Evolutionary conservation across 2,797 vertebrate genomes (phyloP), one percentile per base, ranked within the genome.

Genomic region (Microctenopoma stevenorrisi): DNA sequence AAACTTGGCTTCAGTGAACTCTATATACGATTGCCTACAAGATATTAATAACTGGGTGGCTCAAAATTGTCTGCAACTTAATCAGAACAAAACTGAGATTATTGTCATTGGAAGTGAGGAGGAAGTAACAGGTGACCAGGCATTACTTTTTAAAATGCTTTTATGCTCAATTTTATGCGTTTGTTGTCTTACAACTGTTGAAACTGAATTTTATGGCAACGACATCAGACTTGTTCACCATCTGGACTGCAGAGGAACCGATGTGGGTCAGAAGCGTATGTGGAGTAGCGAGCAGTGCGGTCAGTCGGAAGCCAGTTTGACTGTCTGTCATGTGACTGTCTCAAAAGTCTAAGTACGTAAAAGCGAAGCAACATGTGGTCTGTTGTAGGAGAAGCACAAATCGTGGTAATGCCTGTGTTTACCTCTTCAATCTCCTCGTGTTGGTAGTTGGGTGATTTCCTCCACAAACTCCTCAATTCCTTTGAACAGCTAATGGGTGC

Each of bases 401-500:
- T 18, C 18, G 18, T 18, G 18, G 18, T 18, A 18, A 18, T 18
- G 18, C 18, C 18, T 18, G 18, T 18, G 18, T 18, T 18, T 18
- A 18, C 18, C 18, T 18, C 18, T 18, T 18, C 18, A 22, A 18
- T 13, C 18, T 22, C 9, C 33, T 7, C 40, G 49, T 38, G 50
- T 7, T 33, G 18, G 18, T 48, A 46, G 38, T 50, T 47, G 35
- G 35, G 12, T 33, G 4, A 22, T 14, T 1, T 77, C 51, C 38
- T 33, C 58, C 42, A 46, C 43, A 47, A 28, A 37, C 10, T 33
- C 28, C 5, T 33, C 30, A 4, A 7, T 52, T 40, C 22, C 22
- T 65, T 47, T 26, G 12, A 52, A 55, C 30, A 25, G 48, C 25
- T 40, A 30, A 35, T 38, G 22, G 43, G 14, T 47, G 56, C 58